Percentiles rank a stretch among this genome's conserved stretches.
Evolutionary conservation across 1,140 invertebrate genomes (phyloP).

Genomic region (Caenorhabditis briggsae): DNA sequence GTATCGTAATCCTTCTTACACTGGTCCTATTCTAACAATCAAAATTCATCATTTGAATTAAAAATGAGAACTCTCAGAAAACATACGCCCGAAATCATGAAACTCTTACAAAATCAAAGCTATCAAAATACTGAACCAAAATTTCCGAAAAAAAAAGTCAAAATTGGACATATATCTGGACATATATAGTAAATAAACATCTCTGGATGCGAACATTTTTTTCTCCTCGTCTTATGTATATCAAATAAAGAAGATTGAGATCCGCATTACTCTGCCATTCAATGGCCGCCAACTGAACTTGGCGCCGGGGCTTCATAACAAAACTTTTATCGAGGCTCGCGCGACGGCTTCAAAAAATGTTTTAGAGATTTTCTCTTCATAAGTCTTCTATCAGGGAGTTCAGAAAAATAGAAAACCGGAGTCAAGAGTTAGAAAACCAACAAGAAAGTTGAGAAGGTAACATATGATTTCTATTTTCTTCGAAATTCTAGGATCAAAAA

Average conservation of each 20-base stretch:
- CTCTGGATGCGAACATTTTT: conserved; percentile 40
- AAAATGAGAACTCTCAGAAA: too few relatives aligned
- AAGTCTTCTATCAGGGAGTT: not conserved
- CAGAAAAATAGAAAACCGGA: not conserved
- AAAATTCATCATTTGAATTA: too few relatives aligned
- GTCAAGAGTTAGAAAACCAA: not conserved
- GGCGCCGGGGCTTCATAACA: conserved; percentile 38
- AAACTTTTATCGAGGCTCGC: conserved; percentile 37
- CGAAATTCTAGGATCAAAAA: not conserved
- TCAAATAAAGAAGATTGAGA: conserved; percentile 53
- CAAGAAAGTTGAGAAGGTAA: not conserved
- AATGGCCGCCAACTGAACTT: conserved; percentile 41
- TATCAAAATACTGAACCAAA: not conserved
- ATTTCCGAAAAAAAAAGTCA: not conserved
- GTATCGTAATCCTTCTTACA: too few relatives aligned
- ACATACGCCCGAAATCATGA: too few relatives aligned
- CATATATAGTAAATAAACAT: conserved; percentile 53
- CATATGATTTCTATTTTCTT: not conserved
- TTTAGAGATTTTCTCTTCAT: not conserved
- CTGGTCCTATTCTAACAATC: too few relatives aligned
- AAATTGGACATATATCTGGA: conserved; percentile 25
- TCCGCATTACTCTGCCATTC: conserved; percentile 52
- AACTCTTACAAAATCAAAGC: not conserved
- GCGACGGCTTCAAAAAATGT: not conserved
- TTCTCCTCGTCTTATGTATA: not conserved